These are phyloP conservation scores for Carcharodon carcharias DNA, from an alignment of 2,797 vertebrate species.

Conservation along the genomic window DNA sequence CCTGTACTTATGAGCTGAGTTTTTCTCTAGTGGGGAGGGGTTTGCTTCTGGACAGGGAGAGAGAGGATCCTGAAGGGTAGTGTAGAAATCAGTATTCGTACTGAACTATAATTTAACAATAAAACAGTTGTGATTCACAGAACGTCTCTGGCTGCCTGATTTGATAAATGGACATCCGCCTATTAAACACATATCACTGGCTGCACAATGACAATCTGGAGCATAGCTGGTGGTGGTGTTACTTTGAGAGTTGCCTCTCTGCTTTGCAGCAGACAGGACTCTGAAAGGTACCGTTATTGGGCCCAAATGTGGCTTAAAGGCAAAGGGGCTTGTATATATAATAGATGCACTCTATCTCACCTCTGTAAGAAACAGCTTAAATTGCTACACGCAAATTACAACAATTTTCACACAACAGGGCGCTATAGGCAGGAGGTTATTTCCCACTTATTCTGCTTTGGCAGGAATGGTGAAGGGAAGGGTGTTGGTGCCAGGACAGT, in stretches of 20 bases:
- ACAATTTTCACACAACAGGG: background rate
- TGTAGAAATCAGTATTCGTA: too few species aligned
- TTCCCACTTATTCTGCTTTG: background rate
- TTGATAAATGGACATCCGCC: too few species aligned
- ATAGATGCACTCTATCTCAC: background rate
- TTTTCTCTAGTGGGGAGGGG: too few species aligned
- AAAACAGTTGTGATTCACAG: too few species aligned
- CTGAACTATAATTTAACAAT: too few species aligned
- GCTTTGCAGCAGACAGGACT: background rate
- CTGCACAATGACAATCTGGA: background rate
- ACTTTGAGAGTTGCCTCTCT: background rate
- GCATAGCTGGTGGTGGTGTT: background rate
- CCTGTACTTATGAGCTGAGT: too few species aligned
- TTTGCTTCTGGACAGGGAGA: too few species aligned
- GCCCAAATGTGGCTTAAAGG: background rate
- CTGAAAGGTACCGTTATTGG: background rate
- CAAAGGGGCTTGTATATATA: background rate
- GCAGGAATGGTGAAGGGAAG: background rate
- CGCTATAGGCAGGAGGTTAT: background rate
- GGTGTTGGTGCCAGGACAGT: background rate
- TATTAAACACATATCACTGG: background rate
- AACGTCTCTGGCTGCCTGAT: too few species aligned
- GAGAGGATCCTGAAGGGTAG: too few species aligned
- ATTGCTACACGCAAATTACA: background rate
- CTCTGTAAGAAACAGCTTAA: background rate